A percentile compares a stretch with the other conserved stretches of the same genome.
These are phyloP conservation scores for Sylvia borin DNA, from an alignment of 2,797 vertebrate genomes.

Conservation along the genomic window DNA sequence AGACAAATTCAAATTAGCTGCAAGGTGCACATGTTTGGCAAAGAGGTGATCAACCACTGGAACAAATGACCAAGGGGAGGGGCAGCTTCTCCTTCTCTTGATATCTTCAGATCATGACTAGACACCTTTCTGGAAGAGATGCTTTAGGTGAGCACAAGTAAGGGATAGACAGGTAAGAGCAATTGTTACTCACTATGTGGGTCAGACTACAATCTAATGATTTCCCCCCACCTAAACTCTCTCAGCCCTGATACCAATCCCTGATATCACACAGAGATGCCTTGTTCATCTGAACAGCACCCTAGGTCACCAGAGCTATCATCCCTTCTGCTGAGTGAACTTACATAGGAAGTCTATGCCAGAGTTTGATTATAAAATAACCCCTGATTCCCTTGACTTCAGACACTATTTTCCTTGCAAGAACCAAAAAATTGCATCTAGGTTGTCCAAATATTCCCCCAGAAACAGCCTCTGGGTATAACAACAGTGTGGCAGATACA, in stretches of 20 bases:
- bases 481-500: constrained; percentile 17
- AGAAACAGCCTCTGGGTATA: constrained; percentile 46
- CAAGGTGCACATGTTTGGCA: constrained; percentile 24
- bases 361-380: neutral
- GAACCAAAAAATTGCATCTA: constrained; percentile 11
- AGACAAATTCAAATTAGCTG: constrained; percentile 65
- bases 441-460: constrained; percentile 4
- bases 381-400: neutral
- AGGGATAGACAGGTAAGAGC: neutral
- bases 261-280: neutral
- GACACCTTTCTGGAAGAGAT: constrained; percentile 18
- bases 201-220: neutral
- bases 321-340: neutral
- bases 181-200: fast-evolving
- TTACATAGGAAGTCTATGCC: neutral
- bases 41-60: constrained; percentile 55
- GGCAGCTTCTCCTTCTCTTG: neutral
- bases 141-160: neutral
- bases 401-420: neutral
- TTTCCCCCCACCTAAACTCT: neutral
- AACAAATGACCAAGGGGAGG: constrained; percentile 53
- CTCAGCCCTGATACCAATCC: neutral
- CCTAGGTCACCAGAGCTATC: neutral
- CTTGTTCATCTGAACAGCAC: neutral
- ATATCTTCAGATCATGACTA: constrained; percentile 10